Percentiles rank a stretch among this genome's conserved stretches.
Evolutionary conservation across 2,888 invertebrate species (phyloP).

Genomic region (Hydrotaea diabolus): DNA sequence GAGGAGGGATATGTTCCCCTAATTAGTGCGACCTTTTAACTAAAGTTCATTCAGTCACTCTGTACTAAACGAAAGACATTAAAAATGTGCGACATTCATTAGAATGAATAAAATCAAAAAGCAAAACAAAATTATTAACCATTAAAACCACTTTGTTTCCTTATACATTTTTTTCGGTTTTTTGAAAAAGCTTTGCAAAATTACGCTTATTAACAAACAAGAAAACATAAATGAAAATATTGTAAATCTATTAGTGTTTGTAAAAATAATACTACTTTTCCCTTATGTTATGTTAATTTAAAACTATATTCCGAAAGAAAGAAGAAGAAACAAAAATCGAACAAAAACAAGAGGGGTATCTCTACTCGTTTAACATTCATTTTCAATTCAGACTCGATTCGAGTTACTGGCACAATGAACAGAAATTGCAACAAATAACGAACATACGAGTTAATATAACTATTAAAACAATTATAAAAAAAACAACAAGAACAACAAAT

Average conservation of each 20-base stretch:
- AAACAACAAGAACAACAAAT: background rate
- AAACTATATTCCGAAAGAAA: background rate
- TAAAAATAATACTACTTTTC: background rate
- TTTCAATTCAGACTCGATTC: background rate
- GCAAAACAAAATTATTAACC: background rate
- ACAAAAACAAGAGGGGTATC: background rate
- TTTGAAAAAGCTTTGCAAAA: constrained; percentile 29
- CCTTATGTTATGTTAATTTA: background rate
- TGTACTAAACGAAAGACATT: background rate
- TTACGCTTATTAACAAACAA: constrained; percentile 19
- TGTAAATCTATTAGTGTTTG: constrained; percentile 24
- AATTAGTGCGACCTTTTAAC: background rate
- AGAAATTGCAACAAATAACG: constrained; percentile 9
- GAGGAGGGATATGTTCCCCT: too few species aligned
- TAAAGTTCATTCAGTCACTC: background rate
- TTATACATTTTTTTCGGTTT: constrained; percentile 11
- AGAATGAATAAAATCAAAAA: constrained; percentile 28
- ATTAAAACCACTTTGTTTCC: background rate
- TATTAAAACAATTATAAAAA: background rate
- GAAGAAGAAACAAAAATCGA: background rate
- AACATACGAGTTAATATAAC: background rate
- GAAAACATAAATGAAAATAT: background rate
- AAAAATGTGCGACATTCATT: background rate
- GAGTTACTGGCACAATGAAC: constrained; percentile 19
- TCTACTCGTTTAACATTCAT: background rate